Percentiles rank a stretch among this genome's conserved stretches.
phyloP scores from a whole-genome alignment of 2,797 vertebrate species.

The Pipistrellus pipistrellus region DNA sequence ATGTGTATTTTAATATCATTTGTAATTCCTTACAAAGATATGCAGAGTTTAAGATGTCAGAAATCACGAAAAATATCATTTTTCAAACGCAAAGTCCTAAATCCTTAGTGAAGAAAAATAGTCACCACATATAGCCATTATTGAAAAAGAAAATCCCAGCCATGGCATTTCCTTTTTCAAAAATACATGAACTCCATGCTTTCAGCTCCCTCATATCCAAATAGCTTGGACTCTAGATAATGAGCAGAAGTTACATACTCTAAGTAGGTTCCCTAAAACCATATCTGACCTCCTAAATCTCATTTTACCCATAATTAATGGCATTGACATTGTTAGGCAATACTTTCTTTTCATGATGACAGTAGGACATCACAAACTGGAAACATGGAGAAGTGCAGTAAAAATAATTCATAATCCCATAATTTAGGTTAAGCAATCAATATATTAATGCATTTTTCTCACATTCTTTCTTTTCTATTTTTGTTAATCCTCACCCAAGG shows the following conservation, averaged over 20 bases:
- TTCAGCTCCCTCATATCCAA: conserved; percentile 28
- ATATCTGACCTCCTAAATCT: background rate
- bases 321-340: background rate
- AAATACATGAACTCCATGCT: background rate
- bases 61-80: background rate
- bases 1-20: background rate
- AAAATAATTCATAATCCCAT: conserved; percentile 39
- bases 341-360: background rate
- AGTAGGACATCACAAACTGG: background rate
- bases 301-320: background rate
- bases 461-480: background rate
- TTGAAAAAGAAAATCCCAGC: background rate
- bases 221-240: conserved; percentile 16
- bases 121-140: background rate
- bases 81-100: background rate
- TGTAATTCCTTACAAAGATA: conserved; percentile 27
- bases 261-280: background rate
- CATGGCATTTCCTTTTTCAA: background rate
- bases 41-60: background rate
- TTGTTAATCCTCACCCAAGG: too few species aligned
- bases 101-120: conserved; percentile 9
- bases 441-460: background rate
- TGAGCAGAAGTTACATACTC: background rate
- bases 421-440: conserved; percentile 8
- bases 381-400: conserved; percentile 2